Conservation (phyloP, 2,888 invertebrate species). For the Scaptomyza parva region DNA sequence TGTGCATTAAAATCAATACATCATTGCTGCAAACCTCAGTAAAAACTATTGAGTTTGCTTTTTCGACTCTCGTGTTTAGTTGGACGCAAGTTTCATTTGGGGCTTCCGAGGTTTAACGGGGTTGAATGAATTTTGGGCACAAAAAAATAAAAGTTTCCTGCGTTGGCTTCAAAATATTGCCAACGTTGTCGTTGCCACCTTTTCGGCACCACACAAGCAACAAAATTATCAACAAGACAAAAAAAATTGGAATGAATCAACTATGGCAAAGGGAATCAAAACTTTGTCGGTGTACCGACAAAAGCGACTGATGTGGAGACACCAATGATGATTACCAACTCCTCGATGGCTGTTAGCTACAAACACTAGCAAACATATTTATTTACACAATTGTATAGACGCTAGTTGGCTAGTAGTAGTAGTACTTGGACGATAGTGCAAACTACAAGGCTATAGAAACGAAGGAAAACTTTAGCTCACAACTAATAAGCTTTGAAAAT, state of each 20-base stretch:
- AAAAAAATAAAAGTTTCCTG: conserved; percentile 34
- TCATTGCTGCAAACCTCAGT: conserved; percentile 39
- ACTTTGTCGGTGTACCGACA: conserved; percentile 62
- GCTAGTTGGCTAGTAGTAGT: too few relatives aligned
- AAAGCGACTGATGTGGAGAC: conserved; percentile 50
- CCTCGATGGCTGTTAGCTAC: conserved; percentile 35
- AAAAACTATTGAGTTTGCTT: conserved; percentile 37
- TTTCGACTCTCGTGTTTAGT: neutral
- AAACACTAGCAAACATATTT: conserved; percentile 11
- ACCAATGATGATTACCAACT: conserved; percentile 59
- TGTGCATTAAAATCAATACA: conserved; percentile 46
- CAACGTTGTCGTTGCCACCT: conserved; percentile 38
- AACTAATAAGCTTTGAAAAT: conserved; percentile 68
- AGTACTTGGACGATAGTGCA: too few relatives aligned
- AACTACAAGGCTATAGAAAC: conserved; percentile 12
- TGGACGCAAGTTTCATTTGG: conserved; percentile 4
- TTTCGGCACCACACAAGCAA: conserved; percentile 32
- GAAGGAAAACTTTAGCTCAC: conserved; percentile 57
- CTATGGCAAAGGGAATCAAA: conserved; percentile 33
- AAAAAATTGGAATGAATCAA: conserved; percentile 69
- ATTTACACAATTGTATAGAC: neutral
- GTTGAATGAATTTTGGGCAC: conserved; percentile 46
- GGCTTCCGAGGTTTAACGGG: conserved; percentile 19
- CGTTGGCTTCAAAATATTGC: conserved; percentile 48
- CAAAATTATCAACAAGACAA: conserved; percentile 50